Base-by-base conservation (phyloP, 2,797 vertebrate species). In the Hemibagrus guttatus region DNA sequence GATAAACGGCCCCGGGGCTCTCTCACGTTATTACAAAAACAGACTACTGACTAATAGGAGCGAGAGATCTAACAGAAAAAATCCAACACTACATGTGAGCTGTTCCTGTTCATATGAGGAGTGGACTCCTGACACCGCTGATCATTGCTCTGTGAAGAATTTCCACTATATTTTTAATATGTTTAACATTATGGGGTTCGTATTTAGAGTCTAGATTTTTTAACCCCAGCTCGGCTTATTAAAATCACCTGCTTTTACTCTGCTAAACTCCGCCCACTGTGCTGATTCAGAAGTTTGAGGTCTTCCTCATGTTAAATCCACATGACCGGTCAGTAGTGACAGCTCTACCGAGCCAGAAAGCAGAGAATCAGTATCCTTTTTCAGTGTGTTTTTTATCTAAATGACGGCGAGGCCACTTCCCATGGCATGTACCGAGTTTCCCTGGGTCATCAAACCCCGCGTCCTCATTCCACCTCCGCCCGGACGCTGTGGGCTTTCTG, bases 391-490 rank as follows among this genome's bases (percentile, higher is more conserved):
- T 92, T 93, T 94, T 93, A 92, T 93, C 89, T 74, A 31, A 92
- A 91, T 92, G 93, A 93, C 92, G 95, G 90, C 69, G 89, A 92
- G 94, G 94, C 91, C 85, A 94, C 93, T 94, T 95, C 92, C 93
- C 91, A 92, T 94, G 94, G 93, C 94, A 94, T 90, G 91, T 93
- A 92, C 92, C 88, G 72, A 59, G 46, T 87, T 91, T 93, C 92
- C 93, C 92, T 91, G 89, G 90, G 89, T 86, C 94, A 91, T 9
- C 64, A 2, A 46, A 11, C 49, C n/a, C 74, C 74, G 23, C 21
- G 23, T 3, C 17, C 69, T 23, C n/a, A 16, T 17, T 56, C 35
- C 28, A 2, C 16, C 52, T 28, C 58, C 68, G 82, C 92, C 63
- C 52, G 93, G 91, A 94, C 90, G 87, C 89, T 89, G 90, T 85